These are phyloP conservation scores for Gnatocerus cornutus DNA, from an alignment of 2,888 invertebrate genomes.

Conservation along the genomic window DNA sequence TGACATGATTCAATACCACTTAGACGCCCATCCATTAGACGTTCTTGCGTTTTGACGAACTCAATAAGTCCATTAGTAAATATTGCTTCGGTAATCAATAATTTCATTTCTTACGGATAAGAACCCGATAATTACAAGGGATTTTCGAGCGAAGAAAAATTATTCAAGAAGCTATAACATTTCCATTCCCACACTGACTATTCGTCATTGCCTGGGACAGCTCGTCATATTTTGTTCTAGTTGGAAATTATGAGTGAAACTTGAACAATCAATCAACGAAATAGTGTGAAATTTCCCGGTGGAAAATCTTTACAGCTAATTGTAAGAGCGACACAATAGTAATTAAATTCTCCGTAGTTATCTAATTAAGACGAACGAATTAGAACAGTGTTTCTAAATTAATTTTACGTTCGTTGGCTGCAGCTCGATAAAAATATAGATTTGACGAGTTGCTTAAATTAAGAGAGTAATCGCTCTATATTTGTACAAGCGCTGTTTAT, in stretches of 20 bases:
- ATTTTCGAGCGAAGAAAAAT: not conserved
- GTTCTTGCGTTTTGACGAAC: slow-evolving; percentile 54
- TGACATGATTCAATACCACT: slow-evolving; percentile 57
- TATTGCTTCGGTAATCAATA: slow-evolving; percentile 51
- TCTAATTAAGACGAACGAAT: slow-evolving; percentile 35
- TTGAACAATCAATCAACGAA: slow-evolving; percentile 24
- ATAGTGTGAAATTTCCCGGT: slow-evolving; percentile 9
- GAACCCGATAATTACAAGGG: slow-evolving; percentile 23
- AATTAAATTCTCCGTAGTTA: slow-evolving; percentile 34
- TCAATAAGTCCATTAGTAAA: slow-evolving; percentile 56
- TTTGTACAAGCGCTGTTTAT: slow-evolving; percentile 14
- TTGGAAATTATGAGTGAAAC: slow-evolving; percentile 11
- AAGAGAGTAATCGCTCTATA: slow-evolving; percentile 13
- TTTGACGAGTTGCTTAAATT: slow-evolving; percentile 18
- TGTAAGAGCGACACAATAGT: slow-evolving; percentile 28
- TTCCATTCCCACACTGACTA: slow-evolving; percentile 17
- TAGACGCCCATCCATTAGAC: slow-evolving; percentile 56
- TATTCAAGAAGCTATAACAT: slow-evolving; percentile 14
- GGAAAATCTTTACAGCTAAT: slow-evolving; percentile 35
- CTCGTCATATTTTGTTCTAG: slow-evolving; percentile 18
- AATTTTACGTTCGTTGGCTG: slow-evolving; percentile 13
- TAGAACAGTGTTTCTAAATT: slow-evolving; percentile 35
- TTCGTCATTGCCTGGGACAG: slow-evolving; percentile 33
- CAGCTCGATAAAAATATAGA: slow-evolving; percentile 21
- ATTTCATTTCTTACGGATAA: slow-evolving; percentile 34